Base-by-base conservation (phyloP, 2,113 vertebrate species). In the Aphyosemion australe region DNA sequence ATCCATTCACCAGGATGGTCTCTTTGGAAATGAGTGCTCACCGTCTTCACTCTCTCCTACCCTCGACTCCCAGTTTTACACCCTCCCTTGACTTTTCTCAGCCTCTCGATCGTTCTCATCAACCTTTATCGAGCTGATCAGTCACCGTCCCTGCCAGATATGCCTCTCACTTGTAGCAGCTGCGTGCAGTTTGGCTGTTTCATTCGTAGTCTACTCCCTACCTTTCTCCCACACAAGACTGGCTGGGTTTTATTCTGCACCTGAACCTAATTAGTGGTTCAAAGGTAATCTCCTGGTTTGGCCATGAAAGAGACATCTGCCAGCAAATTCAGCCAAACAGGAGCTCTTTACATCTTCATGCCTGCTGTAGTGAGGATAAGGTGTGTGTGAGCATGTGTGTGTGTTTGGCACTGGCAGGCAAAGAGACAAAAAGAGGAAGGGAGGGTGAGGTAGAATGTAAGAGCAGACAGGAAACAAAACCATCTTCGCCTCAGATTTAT, bases 41-140 rank as follows among this genome's bases (percentile, higher is more conserved):
- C 52, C 60, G 31, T 53, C 61, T 68, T 80, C 61, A 6, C 72
- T 69, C 51, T 34, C 65, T 70, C 61, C 12, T 13, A 46, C 20
- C 47, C 11, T 43, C 13, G 18, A 6, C 52, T 5, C 42, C 10
- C 46, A 20, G 18, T 41, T 45, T 47, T 62, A 46, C 12, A 60
- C 56, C 34, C 9, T 50, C 76, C 63, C 84, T 48, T 74, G 74
- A 87, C 74, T 90, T 87, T 76, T 59, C 53, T 11, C 76, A 76
- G 80, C 57, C 66, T 74, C 78, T 77, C 79, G 18, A 72, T 81
- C 79, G 63, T 59, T 66, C 78, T 79, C 72, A 69, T 58, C 41
- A 13, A 54, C 21, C 67, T 80, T 65, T 34, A 50, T 8, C 47
- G 31, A 72, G 13, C 72, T 72, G 47, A 71, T 81, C 67, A 37